These are phyloP conservation scores for Eilema depressum DNA, from an alignment of 2,888 invertebrate genomes.

Conservation along the genomic window DNA sequence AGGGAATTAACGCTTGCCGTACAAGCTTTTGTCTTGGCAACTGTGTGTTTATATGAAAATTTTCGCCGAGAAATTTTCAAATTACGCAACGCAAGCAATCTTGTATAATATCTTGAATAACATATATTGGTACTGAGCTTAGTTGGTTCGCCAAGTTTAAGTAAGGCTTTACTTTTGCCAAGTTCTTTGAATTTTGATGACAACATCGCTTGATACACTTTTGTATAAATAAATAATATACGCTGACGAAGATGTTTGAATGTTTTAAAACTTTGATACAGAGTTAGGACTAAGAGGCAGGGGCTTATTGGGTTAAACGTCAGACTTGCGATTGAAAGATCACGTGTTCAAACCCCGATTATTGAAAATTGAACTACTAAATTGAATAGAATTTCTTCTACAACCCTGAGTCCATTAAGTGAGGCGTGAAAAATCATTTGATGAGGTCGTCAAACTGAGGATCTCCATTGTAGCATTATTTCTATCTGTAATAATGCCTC, in stretches of 20 bases:
- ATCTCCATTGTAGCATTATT: no score
- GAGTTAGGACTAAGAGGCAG: not conserved
- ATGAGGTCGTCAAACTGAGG: no score
- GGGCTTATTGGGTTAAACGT: not conserved
- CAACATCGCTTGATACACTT: not conserved
- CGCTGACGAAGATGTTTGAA: not conserved
- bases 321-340: not conserved
- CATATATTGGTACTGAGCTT: conserved; percentile 29
- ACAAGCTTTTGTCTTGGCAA: conserved; percentile 30
- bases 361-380: no score
- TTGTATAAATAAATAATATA: conserved; percentile 15
- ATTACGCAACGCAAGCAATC: conserved; percentile 46
- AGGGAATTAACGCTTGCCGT: conserved; percentile 42
- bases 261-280: not conserved
- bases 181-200: conserved; percentile 23
- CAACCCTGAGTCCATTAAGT: no score
- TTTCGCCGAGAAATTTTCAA: conserved; percentile 44
- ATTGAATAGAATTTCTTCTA: no score
- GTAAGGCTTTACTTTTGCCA: conserved; percentile 19
- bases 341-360: not conserved
- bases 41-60: conserved; percentile 48
- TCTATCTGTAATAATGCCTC: no score
- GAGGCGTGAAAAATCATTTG: no score
- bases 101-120: conserved; percentile 41
- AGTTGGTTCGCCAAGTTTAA: conserved; percentile 27